Evolutionary conservation across 2,888 invertebrate genomes (phyloP), one percentile per base, ranked within the genome.

Genomic region (Leuctra nigra): DNA sequence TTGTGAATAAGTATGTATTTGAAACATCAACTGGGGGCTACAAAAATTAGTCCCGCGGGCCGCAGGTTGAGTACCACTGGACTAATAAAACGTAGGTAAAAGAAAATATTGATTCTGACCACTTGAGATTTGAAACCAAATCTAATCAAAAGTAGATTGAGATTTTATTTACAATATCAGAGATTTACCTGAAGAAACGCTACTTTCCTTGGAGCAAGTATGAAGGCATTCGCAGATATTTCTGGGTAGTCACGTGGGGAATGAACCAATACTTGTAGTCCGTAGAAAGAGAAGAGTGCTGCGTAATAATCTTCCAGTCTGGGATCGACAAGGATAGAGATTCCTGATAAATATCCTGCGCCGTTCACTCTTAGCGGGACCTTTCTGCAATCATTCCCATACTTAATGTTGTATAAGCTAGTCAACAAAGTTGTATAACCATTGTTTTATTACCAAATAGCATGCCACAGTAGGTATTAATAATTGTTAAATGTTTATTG

Each of bases 271-370:
- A 62, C 59, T 23, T 61, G 61, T 0, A 60, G 35, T 13, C 61
- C 61, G 47, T 60, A 61, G 39, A 61, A 61, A 4, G 59, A 60
- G 50, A 61, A 61, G 16, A 61, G 58, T 1, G 61, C 61, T 1
- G 60, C 61, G 16, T 60, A 61, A 55, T 61, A 61, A 38, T 59
- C 60, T 33, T 61, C 61, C 13, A 61, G 55, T n/a, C 57, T 54
- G 3, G 61, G 61, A 47, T 61, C 58, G 25, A 61, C 53, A 11
- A 61, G 50, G 48, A 61, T 56, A 18, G 58, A 58, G 13, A 61
- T 36, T 2, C 61, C 61, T 1, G 59, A 46, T 24, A 61, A 23
- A 47, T 61, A 61, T 2, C 60, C 57, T 0, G 61, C 61, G 3
- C 61, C 61, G 23, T 61, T 61, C 41, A 60, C 61, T 11, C 58